Base-by-base conservation (phyloP, 2,797 vertebrate species). In the Adelosebastes latens region DNA sequence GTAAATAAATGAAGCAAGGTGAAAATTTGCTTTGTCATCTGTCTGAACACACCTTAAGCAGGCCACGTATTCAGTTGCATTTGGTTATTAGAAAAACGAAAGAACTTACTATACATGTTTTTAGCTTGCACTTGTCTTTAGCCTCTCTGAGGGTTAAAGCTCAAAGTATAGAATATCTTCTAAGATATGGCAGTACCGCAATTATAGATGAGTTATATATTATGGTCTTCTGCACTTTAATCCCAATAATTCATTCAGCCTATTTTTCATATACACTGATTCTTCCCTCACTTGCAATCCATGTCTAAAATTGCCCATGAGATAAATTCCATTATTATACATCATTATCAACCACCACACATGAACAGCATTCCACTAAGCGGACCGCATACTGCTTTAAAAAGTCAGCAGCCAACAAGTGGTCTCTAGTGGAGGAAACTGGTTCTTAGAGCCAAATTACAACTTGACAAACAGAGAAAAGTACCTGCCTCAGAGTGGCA, bases 261-360 rank as follows among this genome's bases (percentile, higher is more conserved):
- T 32, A 9, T 59, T 72, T 61, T 67, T 53, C 69, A 49, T 70
- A 20, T 42, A 55, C n/a, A 74, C 58, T 34, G 79, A 77, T 68
- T 81, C 13, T 66, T 65, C 46, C 56, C 11, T 36, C 31, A 29
- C 52, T 53, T 52, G 74, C 68, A 80, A 73, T 75, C 80, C 46
- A 60, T 61, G 20, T 79, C 16, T 6, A 53, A 76, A 84, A 74
- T 75, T 61, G 58, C 60, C 69, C 69, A 25, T 52, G 74, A 74
- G 59, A 86, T 62, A 77, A 31, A 52, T 81, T 68, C 66, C 70
- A 34, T 82, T 56, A 69, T 20, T 53, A 56, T 62, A 59, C 72
- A 70, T 84, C 70, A 80, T 79, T 75, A 86, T 79, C 76, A 77
- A 39, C 61, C 75, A 66, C 31, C 69, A 32, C 79, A 83, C 61